Conservation (phyloP, 2,797 vertebrate species). For the Crocidura indochinensis region DNA sequence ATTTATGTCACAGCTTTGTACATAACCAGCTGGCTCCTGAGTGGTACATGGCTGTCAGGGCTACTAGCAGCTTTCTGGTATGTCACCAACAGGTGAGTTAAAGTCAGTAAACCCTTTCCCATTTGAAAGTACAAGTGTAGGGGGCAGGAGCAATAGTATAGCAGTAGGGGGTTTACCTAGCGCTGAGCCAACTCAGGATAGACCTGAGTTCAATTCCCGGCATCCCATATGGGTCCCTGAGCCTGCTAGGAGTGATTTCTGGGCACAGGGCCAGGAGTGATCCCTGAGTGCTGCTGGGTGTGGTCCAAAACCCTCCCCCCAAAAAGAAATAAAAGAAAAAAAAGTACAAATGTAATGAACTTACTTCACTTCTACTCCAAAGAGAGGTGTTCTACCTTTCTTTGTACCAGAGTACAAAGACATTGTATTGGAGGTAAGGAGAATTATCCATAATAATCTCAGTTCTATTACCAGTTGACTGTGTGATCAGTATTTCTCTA, state of each 20-base stretch:
- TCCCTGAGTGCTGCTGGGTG: no score
- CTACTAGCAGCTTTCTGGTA: conserved; percentile 95
- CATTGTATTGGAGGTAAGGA: neutral
- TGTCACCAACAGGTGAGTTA: conserved; percentile 96
- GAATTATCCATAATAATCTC: neutral
- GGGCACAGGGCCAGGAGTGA: no score
- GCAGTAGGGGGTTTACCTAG: no score
- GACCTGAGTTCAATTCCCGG: no score
- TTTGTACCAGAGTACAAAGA: neutral
- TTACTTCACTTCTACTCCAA: neutral
- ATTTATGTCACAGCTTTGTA: conserved; percentile 96
- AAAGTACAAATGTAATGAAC: no score
- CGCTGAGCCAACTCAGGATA: no score
- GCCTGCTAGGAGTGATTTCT: no score
- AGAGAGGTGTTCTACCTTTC: neutral
- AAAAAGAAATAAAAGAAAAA: no score
- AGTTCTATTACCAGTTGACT: neutral
- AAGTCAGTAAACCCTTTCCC: neutral
- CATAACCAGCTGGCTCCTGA: conserved; percentile 97
- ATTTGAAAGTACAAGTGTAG: no score
- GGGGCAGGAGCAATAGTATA: no score
- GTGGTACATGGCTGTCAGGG: conserved; percentile 97
- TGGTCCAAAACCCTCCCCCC: no score
- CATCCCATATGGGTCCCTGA: no score
- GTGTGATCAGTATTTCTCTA: neutral